Base-by-base conservation (phyloP, 1,140 invertebrate species). In the Batillaria attramentaria region DNA sequence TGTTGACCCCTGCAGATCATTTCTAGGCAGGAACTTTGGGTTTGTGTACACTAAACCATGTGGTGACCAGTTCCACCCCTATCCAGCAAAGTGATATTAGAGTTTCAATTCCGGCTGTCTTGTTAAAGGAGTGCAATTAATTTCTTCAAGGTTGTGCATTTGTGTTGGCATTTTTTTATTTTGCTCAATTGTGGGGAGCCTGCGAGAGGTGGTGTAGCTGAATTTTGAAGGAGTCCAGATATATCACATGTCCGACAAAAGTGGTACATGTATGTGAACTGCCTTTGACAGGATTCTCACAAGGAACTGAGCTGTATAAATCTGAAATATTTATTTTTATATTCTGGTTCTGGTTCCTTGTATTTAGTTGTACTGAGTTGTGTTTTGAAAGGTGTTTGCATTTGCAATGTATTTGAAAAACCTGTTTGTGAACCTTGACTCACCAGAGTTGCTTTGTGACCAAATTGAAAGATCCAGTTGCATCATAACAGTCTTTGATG, bases 251-350 rank as follows among this genome's bases (percentile, higher is more conserved):
- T n/a, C n/a, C n/a, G n/a, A n/a, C n/a, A n/a, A n/a, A n/a, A n/a
- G 18, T 39, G 62, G 31, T 41, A 41, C 54, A 33, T 54, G 43
- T 8, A 75, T 65, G 16, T 72, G 33, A 24, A 31, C 54, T 33
- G 24, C 31, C 35, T 62, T 62, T 60, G 73, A 75, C 54, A 28
- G 28, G 42, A 75, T 62, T 75, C 73, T 75, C 73, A 75, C 57
- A 8, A 42, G 54, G 37, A 65, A 70, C n/a, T 57, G 46, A 50
- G 33, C 73, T 65, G 43, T 75, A 57, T 65, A 65, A 75, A 75
- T n/a, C 62, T 24, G 54, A 75, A 75, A 75, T 75, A 65, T 75
- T 75, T 75, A 75, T 75, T 75, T 75, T 75, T 75, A 28, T 75
- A 75, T 37, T 35, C 43, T 24, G 42, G 43, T 39, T 46, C 35